phyloP scores from a whole-genome alignment of 2,797 vertebrate genomes.

The Pteronotus mesoamericanus region DNA sequence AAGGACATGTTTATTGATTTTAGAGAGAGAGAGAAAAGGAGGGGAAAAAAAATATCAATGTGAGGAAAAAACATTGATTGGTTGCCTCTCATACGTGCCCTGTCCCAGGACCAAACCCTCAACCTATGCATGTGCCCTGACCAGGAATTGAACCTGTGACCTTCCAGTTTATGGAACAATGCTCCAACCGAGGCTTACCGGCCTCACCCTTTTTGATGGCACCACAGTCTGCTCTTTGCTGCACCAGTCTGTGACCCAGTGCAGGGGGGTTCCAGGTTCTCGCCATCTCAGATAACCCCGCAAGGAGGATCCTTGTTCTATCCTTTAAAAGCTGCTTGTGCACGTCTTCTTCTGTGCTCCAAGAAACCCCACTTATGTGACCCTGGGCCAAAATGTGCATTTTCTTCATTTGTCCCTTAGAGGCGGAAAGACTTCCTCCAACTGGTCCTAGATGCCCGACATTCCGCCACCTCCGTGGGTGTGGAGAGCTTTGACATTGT shows the following conservation, averaged over 20 bases:
- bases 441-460: conserved; percentile 88
- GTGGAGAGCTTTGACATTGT: conserved; percentile 81
- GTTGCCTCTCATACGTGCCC: no score
- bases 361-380: background rate
- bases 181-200: background rate
- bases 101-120: no score
- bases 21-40: background rate
- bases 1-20: background rate
- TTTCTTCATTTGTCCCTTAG: conserved; percentile 74
- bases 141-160: background rate
- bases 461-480: conserved; percentile 63
- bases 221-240: background rate
- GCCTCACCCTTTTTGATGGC: background rate
- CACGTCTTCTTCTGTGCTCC: background rate
- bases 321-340: background rate
- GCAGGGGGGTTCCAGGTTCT: background rate
- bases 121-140: background rate
- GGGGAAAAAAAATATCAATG: background rate
- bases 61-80: background rate
- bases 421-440: conserved; percentile 94
- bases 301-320: background rate
- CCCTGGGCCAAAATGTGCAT: background rate
- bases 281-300: background rate
- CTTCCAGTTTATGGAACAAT: background rate
- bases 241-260: background rate